A percentile compares a stretch with the other conserved stretches of the same genome.
These are phyloP conservation scores for Bradypus variegatus DNA, from an alignment of 2,797 vertebrate genomes.

Conservation along the genomic window DNA sequence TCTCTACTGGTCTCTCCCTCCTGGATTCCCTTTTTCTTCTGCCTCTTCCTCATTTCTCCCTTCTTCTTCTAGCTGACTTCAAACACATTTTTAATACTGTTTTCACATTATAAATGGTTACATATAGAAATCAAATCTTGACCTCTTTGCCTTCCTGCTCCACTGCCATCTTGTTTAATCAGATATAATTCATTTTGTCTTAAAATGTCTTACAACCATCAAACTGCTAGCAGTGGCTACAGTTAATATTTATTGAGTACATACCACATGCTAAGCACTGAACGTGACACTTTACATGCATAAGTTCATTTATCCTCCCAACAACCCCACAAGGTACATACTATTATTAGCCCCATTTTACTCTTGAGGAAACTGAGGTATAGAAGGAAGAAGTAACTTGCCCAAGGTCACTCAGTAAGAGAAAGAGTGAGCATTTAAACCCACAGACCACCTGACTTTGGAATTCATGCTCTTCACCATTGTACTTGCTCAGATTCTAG, in stretches of 20 bases:
- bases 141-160: neutral
- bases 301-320: neutral
- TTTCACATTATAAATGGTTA: neutral
- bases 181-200: neutral
- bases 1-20: neutral
- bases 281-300: neutral
- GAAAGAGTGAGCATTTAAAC: neutral
- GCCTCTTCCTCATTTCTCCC: neutral
- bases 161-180: neutral
- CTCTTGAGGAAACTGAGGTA: neutral
- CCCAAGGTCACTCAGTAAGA: neutral
- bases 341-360: neutral
- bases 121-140: neutral
- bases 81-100: neutral
- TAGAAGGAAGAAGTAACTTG: neutral
- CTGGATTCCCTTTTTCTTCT: neutral
- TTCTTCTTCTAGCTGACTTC: constrained; percentile 1
- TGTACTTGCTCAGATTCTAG: neutral
- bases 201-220: neutral
- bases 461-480: neutral
- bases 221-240: neutral
- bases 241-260: neutral
- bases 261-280: neutral
- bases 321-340: neutral
- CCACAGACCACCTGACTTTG: neutral